These are phyloP conservation scores for Pseudococcus viburni DNA, from an alignment of 2,888 invertebrate species.

Conservation along the genomic window DNA sequence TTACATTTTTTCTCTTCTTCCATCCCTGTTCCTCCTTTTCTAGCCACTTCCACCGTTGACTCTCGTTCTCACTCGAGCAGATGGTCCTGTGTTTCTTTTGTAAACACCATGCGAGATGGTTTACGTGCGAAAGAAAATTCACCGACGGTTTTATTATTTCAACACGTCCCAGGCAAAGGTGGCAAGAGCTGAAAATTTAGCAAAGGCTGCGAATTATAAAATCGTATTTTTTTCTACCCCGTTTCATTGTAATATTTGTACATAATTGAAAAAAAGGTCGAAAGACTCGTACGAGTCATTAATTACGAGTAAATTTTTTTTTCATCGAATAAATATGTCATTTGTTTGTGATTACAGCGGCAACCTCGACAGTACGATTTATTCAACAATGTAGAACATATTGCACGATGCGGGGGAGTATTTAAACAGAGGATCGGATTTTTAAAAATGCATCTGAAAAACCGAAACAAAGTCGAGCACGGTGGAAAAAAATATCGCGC, in stretches of 20 bases:
- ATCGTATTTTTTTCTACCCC: not conserved
- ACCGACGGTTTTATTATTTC: conserved; percentile 1
- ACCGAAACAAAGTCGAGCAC: not conserved
- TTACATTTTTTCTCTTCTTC: not conserved
- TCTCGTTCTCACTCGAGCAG: not conserved
- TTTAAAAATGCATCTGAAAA: not conserved
- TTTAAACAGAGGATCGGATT: not conserved
- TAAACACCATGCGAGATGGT: not conserved
- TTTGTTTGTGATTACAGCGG: not conserved
- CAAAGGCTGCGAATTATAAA: not conserved
- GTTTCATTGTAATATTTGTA: not conserved
- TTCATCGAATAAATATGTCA: not conserved
- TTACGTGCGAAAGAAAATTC: not conserved
- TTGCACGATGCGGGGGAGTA: not conserved
- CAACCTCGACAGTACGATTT: not conserved
- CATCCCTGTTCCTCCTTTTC: not conserved
- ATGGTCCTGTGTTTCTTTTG: not conserved
- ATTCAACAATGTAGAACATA: not conserved
- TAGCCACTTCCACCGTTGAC: not conserved
- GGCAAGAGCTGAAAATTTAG: not conserved
- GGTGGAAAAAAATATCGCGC: not conserved
- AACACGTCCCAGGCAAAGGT: not conserved
- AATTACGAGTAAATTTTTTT: not conserved
- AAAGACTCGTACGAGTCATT: not conserved
- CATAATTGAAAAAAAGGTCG: not conserved